These are phyloP conservation scores for Microcebus jonahi DNA, from an alignment of 2,113 vertebrate species.

Conservation along the genomic window DNA sequence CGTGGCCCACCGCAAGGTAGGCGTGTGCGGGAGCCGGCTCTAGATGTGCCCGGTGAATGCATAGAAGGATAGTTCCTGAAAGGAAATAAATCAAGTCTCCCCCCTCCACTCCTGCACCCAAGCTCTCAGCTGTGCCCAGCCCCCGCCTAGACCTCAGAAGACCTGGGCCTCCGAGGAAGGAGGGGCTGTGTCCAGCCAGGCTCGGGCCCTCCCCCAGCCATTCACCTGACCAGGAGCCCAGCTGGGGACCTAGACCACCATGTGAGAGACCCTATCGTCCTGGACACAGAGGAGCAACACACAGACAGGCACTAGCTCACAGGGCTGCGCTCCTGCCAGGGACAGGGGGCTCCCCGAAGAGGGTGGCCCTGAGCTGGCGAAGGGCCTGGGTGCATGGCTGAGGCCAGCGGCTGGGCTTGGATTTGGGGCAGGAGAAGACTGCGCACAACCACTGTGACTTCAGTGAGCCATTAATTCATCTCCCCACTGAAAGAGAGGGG, in stretches of 20 bases:
- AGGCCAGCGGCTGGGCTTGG: rapidly evolving
- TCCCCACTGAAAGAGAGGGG: neutral
- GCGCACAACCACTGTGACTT: neutral
- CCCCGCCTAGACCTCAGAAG: neutral
- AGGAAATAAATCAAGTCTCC: neutral
- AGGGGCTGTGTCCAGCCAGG: neutral
- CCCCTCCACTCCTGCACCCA: neutral
- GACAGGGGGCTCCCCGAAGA: neutral
- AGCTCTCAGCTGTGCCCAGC: neutral
- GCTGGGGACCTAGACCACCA: neutral
- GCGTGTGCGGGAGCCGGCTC: rapidly evolving
- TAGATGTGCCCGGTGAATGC: rapidly evolving
- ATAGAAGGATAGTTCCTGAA: neutral
- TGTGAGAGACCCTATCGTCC: rapidly evolving
- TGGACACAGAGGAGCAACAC: rapidly evolving
- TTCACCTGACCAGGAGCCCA: neutral
- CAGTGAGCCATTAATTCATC: neutral
- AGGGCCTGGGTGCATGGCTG: no score
- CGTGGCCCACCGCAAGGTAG: rapidly evolving
- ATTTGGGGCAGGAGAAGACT: rapidly evolving
- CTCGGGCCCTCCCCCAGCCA: rapidly evolving
- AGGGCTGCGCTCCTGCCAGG: rapidly evolving
- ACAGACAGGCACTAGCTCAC: rapidly evolving
- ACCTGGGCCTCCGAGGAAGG: neutral
- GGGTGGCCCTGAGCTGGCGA: no score